Base-by-base conservation (phyloP, 64 coral and sea anemone species). In the Dendrophyllia cribrosa region DNA sequence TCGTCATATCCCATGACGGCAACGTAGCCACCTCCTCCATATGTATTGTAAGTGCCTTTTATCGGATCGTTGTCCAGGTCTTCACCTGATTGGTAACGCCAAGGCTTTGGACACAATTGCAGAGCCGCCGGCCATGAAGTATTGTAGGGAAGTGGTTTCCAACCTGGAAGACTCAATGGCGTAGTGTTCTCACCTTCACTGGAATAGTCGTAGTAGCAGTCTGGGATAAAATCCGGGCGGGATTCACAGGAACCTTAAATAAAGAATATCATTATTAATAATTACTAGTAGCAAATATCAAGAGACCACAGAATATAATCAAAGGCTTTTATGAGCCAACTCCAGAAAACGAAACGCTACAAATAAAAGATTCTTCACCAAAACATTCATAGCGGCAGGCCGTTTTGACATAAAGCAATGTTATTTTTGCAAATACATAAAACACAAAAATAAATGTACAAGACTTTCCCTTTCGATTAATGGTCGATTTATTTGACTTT, bases 11-110 rank as follows among this genome's bases (percentile, higher is more conserved):
- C 95, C 56, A 96, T 63, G n/a, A 93, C 76, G 12, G 95, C 90
- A 62, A 89, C 78, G 61, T 93, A 96, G 4, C 95, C 95, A 34
- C 95, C 90, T 0, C 90, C 95, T 49, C 71, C 86, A 91, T 96
- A 96, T 4, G 67, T 12, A 2, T 15, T 61, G 5, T 56, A 62
- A 16, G 45, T 55, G 3, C 90, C 86, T 87, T 73, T 89, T 61
- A 87, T 85, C 11, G 90, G 86, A 3, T 89, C 48, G n/a, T 86
- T 86, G 24, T 61, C 45, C 24, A 96, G 77, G 53, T 86, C 86
- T 12, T 4, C 72, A 5, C 77, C 70, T 22, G 60, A 64, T 46
- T 96, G 95, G 76, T 96, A 96, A 64, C 87, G 88, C 78, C 89
- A 91, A 43, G 89, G 77, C 20, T 83, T 83, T 20, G 89, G 89